Conservation (phyloP, 2,888 invertebrate species). For the Lottia gigantea region DNA sequence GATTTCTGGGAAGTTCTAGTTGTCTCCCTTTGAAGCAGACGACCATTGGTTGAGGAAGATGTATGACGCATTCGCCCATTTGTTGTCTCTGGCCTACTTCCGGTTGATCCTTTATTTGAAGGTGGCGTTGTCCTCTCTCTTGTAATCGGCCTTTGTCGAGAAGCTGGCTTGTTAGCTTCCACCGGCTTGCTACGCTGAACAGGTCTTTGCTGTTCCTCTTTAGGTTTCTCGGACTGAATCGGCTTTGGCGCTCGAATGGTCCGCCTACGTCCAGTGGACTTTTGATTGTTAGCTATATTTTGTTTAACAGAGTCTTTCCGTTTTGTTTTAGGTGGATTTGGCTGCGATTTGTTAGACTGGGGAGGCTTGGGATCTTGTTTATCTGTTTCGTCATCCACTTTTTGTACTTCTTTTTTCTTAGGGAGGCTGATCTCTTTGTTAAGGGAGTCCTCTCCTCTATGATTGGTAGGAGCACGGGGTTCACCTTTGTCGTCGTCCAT, state of each 20-base stretch:
- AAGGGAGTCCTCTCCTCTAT: not conserved
- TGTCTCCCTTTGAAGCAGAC: slow-evolving; percentile 1
- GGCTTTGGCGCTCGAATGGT: not conserved
- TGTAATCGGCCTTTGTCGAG: not conserved
- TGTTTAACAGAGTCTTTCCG: not conserved
- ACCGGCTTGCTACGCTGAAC: not conserved
- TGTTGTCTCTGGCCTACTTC: not conserved
- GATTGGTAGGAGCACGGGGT: not conserved
- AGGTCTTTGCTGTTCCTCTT: not conserved
- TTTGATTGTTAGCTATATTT: not conserved
- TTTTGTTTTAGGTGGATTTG: not conserved
- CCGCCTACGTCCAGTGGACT: not conserved
- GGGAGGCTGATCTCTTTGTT: not conserved
- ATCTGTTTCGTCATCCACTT: not conserved
- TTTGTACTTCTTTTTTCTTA: not conserved
- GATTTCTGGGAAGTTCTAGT: not conserved
- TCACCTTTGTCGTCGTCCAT: not conserved
- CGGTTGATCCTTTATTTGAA: not conserved
- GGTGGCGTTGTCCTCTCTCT: not conserved
- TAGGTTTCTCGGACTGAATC: not conserved
- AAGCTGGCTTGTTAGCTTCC: not conserved
- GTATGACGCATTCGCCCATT: not conserved
- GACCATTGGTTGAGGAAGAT: not conserved
- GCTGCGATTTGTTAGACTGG: not conserved
- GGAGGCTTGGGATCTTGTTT: not conserved